Evolutionary conservation across 2,797 vertebrate genomes (phyloP).

Genomic region (Phrynocephalus guinanensis): DNA sequence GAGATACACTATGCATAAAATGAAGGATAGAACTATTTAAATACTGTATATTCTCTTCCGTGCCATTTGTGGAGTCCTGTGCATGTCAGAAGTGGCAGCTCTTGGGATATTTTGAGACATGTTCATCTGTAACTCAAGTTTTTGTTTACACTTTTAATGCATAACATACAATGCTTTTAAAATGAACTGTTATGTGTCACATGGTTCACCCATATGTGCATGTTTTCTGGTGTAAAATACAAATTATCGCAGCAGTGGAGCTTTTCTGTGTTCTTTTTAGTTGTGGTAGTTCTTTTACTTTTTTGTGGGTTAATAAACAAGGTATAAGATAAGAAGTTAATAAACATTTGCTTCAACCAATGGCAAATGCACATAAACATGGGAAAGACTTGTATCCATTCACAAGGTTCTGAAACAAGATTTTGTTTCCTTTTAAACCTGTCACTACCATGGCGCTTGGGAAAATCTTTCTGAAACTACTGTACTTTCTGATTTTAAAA

Average conservation of each 20-base stretch:
- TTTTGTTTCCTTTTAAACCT: neutral
- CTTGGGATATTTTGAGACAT: neutral
- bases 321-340: neutral
- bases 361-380: neutral
- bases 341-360: neutral
- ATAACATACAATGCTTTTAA: neutral
- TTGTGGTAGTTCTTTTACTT: neutral
- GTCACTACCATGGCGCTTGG: neutral
- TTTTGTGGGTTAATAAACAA: neutral
- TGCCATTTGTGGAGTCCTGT: neutral
- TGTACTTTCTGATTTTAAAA: neutral
- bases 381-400: neutral
- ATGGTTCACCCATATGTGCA: neutral
- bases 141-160: neutral
- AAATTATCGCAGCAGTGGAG: neutral
- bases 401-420: neutral
- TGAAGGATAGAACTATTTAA: neutral
- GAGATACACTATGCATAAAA: neutral
- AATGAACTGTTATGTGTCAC: neutral
- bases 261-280: neutral
- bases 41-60: neutral
- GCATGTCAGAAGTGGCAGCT: neutral
- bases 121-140: neutral
- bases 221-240: neutral
- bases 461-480: neutral